Evolutionary conservation across 2,113 vertebrate species (phyloP), one percentile per base, ranked within the genome.

Genomic region (Chionomys nivalis): DNA sequence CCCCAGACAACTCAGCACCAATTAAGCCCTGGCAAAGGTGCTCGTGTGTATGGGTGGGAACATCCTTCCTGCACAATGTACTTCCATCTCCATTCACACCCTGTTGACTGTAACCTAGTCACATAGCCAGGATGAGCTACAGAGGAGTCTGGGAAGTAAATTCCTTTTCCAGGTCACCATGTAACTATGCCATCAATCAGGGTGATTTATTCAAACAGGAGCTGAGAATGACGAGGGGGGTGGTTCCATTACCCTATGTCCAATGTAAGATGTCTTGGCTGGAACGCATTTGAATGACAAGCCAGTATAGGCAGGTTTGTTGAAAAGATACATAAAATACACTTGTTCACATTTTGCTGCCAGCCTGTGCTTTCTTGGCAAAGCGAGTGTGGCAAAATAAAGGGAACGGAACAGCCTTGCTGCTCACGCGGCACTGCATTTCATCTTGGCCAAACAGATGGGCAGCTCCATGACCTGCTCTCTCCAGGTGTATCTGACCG

Each of bases 231-330:
- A 83, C 7, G 21, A 17, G 49, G 44, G 33, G 55, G 17, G 16
- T 0, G 55, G 55, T 63, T 16, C 3, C 1, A 3, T 63, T 36
- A 91, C 66, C 66, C 66, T 95, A 39, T 70, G 39, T 36, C 16
- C 28, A 68, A 23, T 31, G 7, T 47, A 47, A 86, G 63, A 63
- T 26, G 13, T 63, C 75, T 90, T 76, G 31, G 21, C 39, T 90
- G 91, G 28, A 81, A 93, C 42, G 24, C n/a, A 36, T 96, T 96
- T 75, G 82, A 82, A 77, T 90, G 89, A 95, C 66, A 42, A 10
- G n/a, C 55, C 55, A 47, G 70, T 72, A 88, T 28, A 90, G 61
- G 42, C 49, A 90, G 47, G 14, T 68, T 89, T 92, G 72, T 94
- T 55, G 49, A 94, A 58, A 95, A 83, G 89, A 36, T 68, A 75